A percentile compares a stretch with the other conserved stretches of the same genome.
Evolutionary conservation across 1,140 invertebrate species (phyloP).

Genomic region (Drosophila littoralis): DNA sequence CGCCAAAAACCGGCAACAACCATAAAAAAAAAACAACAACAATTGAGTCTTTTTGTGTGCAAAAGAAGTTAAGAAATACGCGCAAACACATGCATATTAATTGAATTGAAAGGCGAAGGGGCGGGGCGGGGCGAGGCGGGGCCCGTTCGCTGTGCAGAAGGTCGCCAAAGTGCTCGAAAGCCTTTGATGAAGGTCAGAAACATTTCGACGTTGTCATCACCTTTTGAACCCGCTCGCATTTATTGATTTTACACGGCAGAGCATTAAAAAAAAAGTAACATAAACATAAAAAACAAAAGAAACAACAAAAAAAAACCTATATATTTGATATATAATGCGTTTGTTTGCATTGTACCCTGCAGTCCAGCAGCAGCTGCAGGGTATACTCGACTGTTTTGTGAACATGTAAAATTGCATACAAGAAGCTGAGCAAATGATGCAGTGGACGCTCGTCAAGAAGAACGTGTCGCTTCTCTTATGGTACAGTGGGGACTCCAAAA

Average conservation of each 20-base stretch:
- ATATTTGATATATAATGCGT: conserved; percentile 7
- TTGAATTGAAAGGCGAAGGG: conserved; percentile 32
- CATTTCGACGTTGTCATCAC: conserved; percentile 76
- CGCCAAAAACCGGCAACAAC: conserved; percentile 1
- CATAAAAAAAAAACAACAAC: neutral
- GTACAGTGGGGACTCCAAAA: no score
- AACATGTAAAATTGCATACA: neutral
- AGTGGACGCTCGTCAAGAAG: neutral
- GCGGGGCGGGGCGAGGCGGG: neutral
- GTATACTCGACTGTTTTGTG: neutral
- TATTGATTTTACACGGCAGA: conserved; percentile 77
- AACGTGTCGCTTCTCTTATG: no score
- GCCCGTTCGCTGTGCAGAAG: conserved; percentile 41
- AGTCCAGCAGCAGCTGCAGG: neutral
- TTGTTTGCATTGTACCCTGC: conserved; percentile 35
- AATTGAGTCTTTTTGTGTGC: conserved; percentile 42
- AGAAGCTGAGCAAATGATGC: neutral
- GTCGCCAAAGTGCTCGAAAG: conserved; percentile 50
- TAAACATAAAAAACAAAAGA: conserved; percentile 14
- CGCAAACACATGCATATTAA: conserved; percentile 9
- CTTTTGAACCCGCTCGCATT: conserved; percentile 79
- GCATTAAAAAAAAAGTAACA: conserved; percentile 39
- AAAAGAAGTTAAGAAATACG: conserved; percentile 41
- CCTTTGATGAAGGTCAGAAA: conserved; percentile 63
- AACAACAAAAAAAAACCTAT: conserved; percentile 12